Base-by-base conservation (phyloP, 2,113 vertebrate genomes). In the Prinia subflava region DNA sequence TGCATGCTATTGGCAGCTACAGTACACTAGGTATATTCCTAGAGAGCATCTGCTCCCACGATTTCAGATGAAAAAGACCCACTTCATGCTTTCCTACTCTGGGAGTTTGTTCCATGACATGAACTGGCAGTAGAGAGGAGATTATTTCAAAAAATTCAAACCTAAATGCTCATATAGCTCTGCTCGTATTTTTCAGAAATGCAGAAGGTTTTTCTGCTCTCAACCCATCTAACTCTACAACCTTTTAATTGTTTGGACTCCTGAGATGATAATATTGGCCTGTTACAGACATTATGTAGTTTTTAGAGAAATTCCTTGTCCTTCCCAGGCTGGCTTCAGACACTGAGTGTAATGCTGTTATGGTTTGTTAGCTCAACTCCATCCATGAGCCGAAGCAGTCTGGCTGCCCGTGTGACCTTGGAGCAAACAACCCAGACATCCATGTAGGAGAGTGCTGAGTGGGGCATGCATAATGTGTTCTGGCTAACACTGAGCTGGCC, bases 401-500 rank as follows among this genome's bases (percentile, higher is more conserved):
- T 90, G 74, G 42, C 39, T 84, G 70, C 28, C 7, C 7, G 2
- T 30, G 56, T 88, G 92, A 95, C 90, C 90, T 96, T 94, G 90
- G 68, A 93, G 78, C 28, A 88, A 85, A 91, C 91, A 79, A 23
- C 20, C 7, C 65, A 96, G 63, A 83, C 37, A 86, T 46, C 67
- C 85, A 92, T 92, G 92, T 14, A 93, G 59, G 63, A 73, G 77
- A 80, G 31, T 77, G 70, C 82, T 94, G 92, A 90, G 90, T 19
- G 63, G 64, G 63, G 37, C 62, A 94, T 88, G 46, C n/a, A 57
- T 80, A 88, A 96, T 74, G 41, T 90, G 55, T 42, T 53, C 70
- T 88, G 41, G 49, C 42, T 69, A 87, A 64, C 85, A 62, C 46
- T 53, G 75, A 80, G 75, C 44, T 95, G 94, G 46, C 42, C 63